These are phyloP conservation scores for Horisme vitalbata DNA, from an alignment of 2,888 invertebrate genomes.

Conservation along the genomic window DNA sequence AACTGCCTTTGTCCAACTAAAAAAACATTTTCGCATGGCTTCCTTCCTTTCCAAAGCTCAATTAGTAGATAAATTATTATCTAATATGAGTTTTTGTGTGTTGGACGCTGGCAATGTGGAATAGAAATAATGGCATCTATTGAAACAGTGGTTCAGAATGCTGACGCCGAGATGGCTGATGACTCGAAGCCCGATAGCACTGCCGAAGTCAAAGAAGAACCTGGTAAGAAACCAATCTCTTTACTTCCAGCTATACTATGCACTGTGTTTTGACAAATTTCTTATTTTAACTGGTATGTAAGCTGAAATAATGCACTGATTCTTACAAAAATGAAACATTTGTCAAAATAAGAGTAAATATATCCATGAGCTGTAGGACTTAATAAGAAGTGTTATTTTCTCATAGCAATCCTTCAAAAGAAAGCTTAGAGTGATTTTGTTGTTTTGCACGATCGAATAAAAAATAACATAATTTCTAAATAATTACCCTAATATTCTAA, in stretches of 20 bases:
- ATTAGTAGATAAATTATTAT: slow-evolving; percentile 20
- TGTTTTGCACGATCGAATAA: too few species aligned
- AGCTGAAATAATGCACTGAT: too few species aligned
- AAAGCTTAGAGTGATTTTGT: too few species aligned
- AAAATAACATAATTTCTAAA: too few species aligned
- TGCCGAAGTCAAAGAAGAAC: slow-evolving; percentile 87
- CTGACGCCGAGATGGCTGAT: slow-evolving; percentile 85
- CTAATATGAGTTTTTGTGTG: slow-evolving; percentile 73
- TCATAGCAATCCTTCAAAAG: too few species aligned
- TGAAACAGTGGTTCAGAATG: slow-evolving; percentile 91
- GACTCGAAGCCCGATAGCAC: slow-evolving; percentile 86
- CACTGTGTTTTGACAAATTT: too few species aligned
- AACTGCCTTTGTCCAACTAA: slow-evolving; percentile 20
- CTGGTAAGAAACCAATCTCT: slow-evolving; percentile 58
- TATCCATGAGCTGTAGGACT: too few species aligned
- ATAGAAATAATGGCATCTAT: slow-evolving; percentile 92
- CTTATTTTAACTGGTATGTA: too few species aligned
- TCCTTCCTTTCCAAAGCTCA: slow-evolving; percentile 17
- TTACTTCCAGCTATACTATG: background rate
- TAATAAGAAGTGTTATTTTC: too few species aligned
- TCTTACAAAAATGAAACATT: too few species aligned
- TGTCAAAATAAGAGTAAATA: too few species aligned
- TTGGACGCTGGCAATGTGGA: slow-evolving; percentile 74
- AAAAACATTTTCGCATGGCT: slow-evolving; percentile 15
- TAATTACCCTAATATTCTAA: too few species aligned